These are phyloP conservation scores for Urophycis tenuis DNA, from an alignment of 2,797 vertebrate genomes.

Conservation along the genomic window DNA sequence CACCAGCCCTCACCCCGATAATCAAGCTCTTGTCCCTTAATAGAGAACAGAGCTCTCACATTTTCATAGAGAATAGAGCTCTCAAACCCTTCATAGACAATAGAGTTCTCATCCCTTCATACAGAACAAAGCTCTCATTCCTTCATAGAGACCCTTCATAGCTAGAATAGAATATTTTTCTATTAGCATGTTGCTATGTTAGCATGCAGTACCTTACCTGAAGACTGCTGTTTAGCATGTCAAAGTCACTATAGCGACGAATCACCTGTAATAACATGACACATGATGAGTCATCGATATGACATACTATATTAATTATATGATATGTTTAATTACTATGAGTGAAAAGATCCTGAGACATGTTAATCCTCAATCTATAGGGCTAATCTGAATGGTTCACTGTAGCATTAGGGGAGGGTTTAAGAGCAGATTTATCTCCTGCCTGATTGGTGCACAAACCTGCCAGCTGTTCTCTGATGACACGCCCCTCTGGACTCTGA, in stretches of 20 bases:
- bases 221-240: slow-evolving; percentile 88
- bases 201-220: slow-evolving; percentile 75
- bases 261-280: slow-evolving; percentile 76
- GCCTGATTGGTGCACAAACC: slow-evolving; percentile 61
- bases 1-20: too few species aligned
- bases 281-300: slow-evolving; percentile 3
- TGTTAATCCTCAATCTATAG: too few species aligned
- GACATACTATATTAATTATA: neutral
- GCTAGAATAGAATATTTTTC: neutral
- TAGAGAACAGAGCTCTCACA: too few species aligned
- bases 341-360: neutral
- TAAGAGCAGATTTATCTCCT: neutral
- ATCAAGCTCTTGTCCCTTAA: too few species aligned
- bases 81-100: neutral
- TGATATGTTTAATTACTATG: neutral
- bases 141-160: neutral
- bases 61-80: too few species aligned
- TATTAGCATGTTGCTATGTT: neutral
- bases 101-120: neutral
- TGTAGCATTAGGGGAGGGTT: neutral
- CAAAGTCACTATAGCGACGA: slow-evolving; percentile 96
- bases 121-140: neutral
- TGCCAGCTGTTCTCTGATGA: slow-evolving; percentile 93
- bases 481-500: slow-evolving; percentile 92
- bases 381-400: too few species aligned